These are phyloP conservation scores for Caenorhabditis drosophilae DNA, from an alignment of 2,888 invertebrate genomes.

Conservation along the genomic window DNA sequence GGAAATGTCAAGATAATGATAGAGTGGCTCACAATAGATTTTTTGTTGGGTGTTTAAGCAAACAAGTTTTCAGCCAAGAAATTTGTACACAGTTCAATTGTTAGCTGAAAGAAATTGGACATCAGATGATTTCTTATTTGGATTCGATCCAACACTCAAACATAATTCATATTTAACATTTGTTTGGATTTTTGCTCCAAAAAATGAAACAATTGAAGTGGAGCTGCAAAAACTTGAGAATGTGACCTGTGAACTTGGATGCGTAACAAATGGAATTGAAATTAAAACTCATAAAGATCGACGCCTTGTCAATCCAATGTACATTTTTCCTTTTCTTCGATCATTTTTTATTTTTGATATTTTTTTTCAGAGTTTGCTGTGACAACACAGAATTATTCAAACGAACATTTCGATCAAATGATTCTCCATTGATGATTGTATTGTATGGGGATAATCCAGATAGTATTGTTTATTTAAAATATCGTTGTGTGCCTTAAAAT, in stretches of 20 bases:
- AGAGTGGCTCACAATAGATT: too few species aligned
- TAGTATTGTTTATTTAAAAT: too few species aligned
- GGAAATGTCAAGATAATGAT: too few species aligned
- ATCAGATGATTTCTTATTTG: background rate
- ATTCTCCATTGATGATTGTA: too few species aligned
- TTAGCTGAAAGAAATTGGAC: background rate
- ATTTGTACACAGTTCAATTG: background rate
- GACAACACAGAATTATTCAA: too few species aligned
- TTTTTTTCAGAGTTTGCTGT: too few species aligned
- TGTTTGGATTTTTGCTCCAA: constrained; percentile 4
- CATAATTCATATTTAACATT: background rate
- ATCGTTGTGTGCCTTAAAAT: too few species aligned
- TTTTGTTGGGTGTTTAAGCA: too few species aligned
- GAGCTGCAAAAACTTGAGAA: background rate
- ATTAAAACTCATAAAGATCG: constrained; percentile 7
- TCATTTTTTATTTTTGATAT: too few species aligned
- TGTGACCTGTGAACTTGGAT: constrained; percentile 9
- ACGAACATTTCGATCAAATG: too few species aligned
- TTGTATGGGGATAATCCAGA: too few species aligned
- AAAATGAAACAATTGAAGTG: constrained; percentile 7
- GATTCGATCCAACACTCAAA: background rate
- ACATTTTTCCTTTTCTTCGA: too few species aligned
- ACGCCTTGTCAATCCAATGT: constrained; percentile 11
- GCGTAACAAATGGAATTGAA: constrained; percentile 18
- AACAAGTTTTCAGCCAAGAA: background rate